Percentiles rank a stretch among this genome's conserved stretches.
These are phyloP conservation scores for Alethe diademata DNA, from an alignment of 2,113 vertebrate species.

Conservation along the genomic window DNA sequence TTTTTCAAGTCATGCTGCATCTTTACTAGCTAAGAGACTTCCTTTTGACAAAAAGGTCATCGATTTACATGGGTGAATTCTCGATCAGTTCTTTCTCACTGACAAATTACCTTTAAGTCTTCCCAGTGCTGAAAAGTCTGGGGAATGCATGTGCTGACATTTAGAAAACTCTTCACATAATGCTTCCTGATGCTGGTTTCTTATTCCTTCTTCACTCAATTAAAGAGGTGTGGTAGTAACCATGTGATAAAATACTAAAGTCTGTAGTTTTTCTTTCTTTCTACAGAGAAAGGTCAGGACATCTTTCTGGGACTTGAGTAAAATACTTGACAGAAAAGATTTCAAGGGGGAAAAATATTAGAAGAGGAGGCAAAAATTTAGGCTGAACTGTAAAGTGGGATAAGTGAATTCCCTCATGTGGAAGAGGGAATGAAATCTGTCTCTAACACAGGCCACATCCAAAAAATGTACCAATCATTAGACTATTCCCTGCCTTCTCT, in stretches of 20 bases:
- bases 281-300: conserved; percentile 39
- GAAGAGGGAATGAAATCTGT: conserved; percentile 2
- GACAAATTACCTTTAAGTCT: conserved; percentile 68
- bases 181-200: conserved; percentile 60
- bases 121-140: conserved; percentile 41
- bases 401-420: neutral
- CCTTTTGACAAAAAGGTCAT: conserved; percentile 67
- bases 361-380: neutral
- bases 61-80: conserved; percentile 69
- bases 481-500: neutral
- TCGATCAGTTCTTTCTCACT: conserved; percentile 62
- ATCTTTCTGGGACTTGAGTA: conserved; percentile 16
- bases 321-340: conserved; percentile 15
- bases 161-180: conserved; percentile 63
- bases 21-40: conserved; percentile 64
- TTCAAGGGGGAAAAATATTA: neutral
- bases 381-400: neutral
- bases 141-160: conserved; percentile 61
- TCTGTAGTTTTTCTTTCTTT: conserved; percentile 22
- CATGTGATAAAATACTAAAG: conserved; percentile 56
- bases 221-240: conserved; percentile 58
- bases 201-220: conserved; percentile 59
- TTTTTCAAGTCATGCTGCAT: conserved; percentile 55
- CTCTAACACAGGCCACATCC: neutral
- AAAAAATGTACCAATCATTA: neutral